A percentile compares a stretch with the other conserved stretches of the same genome.
Conservation (phyloP, 2,888 invertebrate genomes). For the Piscicola geometra region DNA sequence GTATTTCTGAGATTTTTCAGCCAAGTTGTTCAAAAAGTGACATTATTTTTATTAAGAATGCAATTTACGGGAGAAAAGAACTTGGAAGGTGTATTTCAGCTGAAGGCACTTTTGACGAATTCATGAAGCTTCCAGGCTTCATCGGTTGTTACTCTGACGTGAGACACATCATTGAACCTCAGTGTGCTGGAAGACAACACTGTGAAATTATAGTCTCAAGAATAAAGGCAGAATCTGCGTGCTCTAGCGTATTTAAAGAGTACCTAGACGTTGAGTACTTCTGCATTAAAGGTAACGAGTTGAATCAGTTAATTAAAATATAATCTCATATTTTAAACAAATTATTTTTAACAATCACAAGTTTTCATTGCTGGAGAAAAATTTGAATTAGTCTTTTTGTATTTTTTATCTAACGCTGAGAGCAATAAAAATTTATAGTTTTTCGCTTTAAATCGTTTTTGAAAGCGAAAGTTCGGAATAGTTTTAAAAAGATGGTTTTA, state of each 20-base stretch:
- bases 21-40: background rate
- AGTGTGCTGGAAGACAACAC: slow-evolving; percentile 27
- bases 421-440: no score
- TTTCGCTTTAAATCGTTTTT: no score
- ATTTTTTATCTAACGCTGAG: no score
- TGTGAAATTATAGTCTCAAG: background rate
- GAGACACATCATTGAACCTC: slow-evolving; percentile 22
- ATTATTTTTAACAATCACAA: no score
- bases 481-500: no score
- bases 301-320: background rate
- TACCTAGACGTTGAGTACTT: slow-evolving; percentile 15
- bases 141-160: slow-evolving; percentile 26
- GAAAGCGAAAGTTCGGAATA: no score
- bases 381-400: no score
- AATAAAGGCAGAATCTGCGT: slow-evolving; percentile 9
- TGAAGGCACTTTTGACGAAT: background rate
- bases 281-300: background rate
- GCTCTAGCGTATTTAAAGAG: background rate
- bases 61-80: slow-evolving; percentile 1
- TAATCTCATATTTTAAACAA: background rate
- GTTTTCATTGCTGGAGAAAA: no score
- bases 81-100: background rate
- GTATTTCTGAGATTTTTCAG: slow-evolving; percentile 6
- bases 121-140: background rate
- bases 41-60: background rate